A percentile compares a stretch with the other conserved stretches of the same genome.
Evolutionary conservation across 2,888 invertebrate species (phyloP).

Genomic region (Furcula furcula): DNA sequence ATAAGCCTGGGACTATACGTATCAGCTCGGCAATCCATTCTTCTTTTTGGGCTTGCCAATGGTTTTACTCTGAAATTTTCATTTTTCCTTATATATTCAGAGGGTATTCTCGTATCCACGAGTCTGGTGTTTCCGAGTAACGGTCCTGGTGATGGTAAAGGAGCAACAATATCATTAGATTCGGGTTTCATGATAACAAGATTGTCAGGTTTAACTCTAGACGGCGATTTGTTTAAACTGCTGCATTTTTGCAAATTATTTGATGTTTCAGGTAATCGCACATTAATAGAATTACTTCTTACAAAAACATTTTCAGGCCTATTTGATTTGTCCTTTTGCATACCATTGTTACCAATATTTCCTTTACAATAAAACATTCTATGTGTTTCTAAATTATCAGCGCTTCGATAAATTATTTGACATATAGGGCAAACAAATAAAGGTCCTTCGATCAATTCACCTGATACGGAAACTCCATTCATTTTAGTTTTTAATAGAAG

Average conservation of each 20-base stretch:
- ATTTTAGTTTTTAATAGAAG: slow-evolving; percentile 86
- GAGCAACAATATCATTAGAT: slow-evolving; percentile 78
- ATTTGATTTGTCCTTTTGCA: slow-evolving; percentile 59
- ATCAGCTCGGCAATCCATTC: slow-evolving; percentile 63
- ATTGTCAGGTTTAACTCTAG: slow-evolving; percentile 79
- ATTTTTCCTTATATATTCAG: slow-evolving; percentile 66
- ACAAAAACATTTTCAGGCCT: slow-evolving; percentile 76
- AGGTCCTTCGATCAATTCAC: slow-evolving; percentile 82
- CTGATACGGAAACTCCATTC: slow-evolving; percentile 66
- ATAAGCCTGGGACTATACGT: slow-evolving; percentile 62
- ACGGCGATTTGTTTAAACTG: slow-evolving; percentile 54
- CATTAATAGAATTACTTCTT: slow-evolving; percentile 83
- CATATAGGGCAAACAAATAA: slow-evolving; percentile 89
- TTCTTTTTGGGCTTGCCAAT: slow-evolving; percentile 65
- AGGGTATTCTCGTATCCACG: slow-evolving; percentile 82
- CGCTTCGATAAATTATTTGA: slow-evolving; percentile 89
- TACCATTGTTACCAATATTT: slow-evolving; percentile 52
- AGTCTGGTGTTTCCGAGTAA: slow-evolving; percentile 90
- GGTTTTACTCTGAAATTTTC: slow-evolving; percentile 60
- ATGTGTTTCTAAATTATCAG: slow-evolving; percentile 91
- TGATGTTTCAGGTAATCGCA: slow-evolving; percentile 78
- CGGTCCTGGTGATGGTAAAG: slow-evolving; percentile 91
- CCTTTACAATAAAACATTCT: slow-evolving; percentile 91
- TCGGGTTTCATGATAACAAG: slow-evolving; percentile 76
- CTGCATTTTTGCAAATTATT: slow-evolving; percentile 56